These are phyloP conservation scores for Dryadula phaetusa DNA, from an alignment of 2,888 invertebrate genomes.

Conservation along the genomic window DNA sequence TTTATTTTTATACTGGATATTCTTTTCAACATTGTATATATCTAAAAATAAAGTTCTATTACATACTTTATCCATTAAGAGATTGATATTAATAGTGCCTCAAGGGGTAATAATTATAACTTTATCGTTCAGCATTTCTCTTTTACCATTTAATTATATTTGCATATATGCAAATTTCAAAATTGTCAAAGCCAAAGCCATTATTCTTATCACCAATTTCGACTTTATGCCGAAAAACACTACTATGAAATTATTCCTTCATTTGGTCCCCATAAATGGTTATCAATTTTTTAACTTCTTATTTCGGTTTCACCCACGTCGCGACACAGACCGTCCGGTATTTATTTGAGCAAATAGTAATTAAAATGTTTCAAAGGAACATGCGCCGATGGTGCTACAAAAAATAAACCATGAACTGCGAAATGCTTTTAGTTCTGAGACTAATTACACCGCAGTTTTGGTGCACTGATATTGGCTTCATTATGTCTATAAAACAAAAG, in stretches of 20 bases:
- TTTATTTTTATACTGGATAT: too few species aligned
- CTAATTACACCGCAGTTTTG: conserved; percentile 38
- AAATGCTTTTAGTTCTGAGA: conserved; percentile 42
- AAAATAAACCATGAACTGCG: conserved; percentile 39
- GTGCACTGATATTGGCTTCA: conserved; percentile 22
- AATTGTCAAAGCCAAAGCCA: conserved; percentile 7
- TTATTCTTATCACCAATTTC: conserved; percentile 15
- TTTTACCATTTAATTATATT: neutral
- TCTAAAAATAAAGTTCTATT: too few species aligned
- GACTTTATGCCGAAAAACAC: neutral
- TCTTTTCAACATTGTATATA: too few species aligned
- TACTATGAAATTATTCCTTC: conserved; percentile 9
- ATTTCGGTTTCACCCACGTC: conserved; percentile 25
- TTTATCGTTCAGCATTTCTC: neutral
- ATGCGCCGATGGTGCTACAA: conserved; percentile 38
- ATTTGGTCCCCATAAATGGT: conserved; percentile 11
- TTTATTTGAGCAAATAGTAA: conserved; percentile 46
- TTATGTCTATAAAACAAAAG: conserved; percentile 5
- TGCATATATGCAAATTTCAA: conserved; percentile 9
- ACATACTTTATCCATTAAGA: neutral
- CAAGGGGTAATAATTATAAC: neutral
- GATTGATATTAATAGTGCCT: neutral
- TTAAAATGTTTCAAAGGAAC: conserved; percentile 48
- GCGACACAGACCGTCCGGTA: conserved; percentile 32
- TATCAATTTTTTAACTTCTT: conserved; percentile 24